Evolutionary conservation across 2,113 vertebrate species (phyloP).

Genomic region (Prunella himalayana): DNA sequence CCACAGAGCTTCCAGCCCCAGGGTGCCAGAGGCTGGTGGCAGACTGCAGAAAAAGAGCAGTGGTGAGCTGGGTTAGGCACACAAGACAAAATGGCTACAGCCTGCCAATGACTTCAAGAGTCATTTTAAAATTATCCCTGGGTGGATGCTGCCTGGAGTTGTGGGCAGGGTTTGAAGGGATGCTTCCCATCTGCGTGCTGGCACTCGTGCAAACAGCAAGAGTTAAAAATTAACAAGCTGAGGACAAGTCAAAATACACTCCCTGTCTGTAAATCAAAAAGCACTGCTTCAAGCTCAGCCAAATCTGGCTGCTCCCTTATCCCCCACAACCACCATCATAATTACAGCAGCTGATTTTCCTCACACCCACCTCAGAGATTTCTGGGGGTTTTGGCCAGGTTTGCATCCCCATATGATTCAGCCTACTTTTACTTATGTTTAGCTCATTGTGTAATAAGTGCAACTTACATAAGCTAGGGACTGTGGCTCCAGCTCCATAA

Average conservation of each 20-base stretch:
- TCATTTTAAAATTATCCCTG: not conserved
- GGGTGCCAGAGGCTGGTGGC: not conserved
- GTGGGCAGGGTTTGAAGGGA: not conserved
- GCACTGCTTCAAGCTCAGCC: not conserved
- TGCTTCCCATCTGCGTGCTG: not conserved
- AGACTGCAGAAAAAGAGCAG: not conserved
- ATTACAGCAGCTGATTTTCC: slow-evolving; percentile 63
- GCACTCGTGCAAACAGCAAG: not conserved
- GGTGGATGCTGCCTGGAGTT: not conserved
- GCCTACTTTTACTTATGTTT: slow-evolving; percentile 65
- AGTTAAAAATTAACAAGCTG: slow-evolving; percentile 47
- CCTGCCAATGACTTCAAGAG: not conserved
- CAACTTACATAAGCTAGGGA: slow-evolving; percentile 47
- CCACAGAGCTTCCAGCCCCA: not conserved
- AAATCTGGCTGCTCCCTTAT: slow-evolving; percentile 31
- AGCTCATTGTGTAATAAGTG: slow-evolving; percentile 56
- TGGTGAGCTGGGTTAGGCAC: not conserved
- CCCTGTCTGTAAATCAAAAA: slow-evolving; percentile 5
- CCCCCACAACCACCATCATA: slow-evolving; percentile 27
- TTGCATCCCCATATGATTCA: slow-evolving; percentile 62
- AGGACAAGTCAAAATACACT: slow-evolving; percentile 24
- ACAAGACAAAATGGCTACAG: not conserved
- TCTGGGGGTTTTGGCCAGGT: slow-evolving; percentile 61
- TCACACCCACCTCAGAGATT: slow-evolving; percentile 60
- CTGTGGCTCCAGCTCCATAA: slow-evolving; percentile 46